Evolutionary conservation across 2,888 invertebrate genomes (phyloP).

Genomic region (Hesperia comma): DNA sequence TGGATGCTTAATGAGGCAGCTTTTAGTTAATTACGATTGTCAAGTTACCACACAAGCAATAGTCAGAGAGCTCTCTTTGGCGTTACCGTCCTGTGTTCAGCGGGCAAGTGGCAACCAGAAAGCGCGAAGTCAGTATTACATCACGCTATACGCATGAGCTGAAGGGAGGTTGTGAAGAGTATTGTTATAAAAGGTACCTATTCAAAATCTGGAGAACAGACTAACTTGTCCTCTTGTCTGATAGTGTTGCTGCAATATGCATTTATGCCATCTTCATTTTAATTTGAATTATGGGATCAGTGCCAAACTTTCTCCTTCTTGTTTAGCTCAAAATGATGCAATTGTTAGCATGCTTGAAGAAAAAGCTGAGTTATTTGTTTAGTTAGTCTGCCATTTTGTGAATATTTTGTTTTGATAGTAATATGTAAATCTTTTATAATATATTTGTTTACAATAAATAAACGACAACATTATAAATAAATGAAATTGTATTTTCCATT

Average conservation of each 20-base stretch:
- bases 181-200: slow-evolving; percentile 83
- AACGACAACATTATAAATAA: slow-evolving; percentile 84
- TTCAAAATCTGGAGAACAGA: slow-evolving; percentile 80
- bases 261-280: slow-evolving; percentile 80
- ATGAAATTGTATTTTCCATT: slow-evolving; percentile 84
- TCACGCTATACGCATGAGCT: slow-evolving; percentile 71
- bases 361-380: slow-evolving; percentile 82
- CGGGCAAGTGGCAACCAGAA: slow-evolving; percentile 23
- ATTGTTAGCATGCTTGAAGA: slow-evolving; percentile 82
- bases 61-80: slow-evolving; percentile 81
- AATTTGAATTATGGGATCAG: slow-evolving; percentile 81
- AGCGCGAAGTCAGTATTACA: slow-evolving; percentile 70
- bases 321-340: slow-evolving; percentile 83
- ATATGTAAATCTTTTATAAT: slow-evolving; percentile 85
- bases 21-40: slow-evolving; percentile 73
- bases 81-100: slow-evolving; percentile 55
- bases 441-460: slow-evolving; percentile 84
- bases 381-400: slow-evolving; percentile 85
- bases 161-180: slow-evolving; percentile 81
- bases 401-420: slow-evolving; percentile 85
- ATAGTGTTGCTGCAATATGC: slow-evolving; percentile 80
- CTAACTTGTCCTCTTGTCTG: slow-evolving; percentile 73
- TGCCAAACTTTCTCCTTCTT: slow-evolving; percentile 82
- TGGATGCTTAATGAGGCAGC: slow-evolving; percentile 76
- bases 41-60: slow-evolving; percentile 81